Evolutionary conservation across 1,140 invertebrate genomes (phyloP).

Genomic region (Marisa cornuarietis): DNA sequence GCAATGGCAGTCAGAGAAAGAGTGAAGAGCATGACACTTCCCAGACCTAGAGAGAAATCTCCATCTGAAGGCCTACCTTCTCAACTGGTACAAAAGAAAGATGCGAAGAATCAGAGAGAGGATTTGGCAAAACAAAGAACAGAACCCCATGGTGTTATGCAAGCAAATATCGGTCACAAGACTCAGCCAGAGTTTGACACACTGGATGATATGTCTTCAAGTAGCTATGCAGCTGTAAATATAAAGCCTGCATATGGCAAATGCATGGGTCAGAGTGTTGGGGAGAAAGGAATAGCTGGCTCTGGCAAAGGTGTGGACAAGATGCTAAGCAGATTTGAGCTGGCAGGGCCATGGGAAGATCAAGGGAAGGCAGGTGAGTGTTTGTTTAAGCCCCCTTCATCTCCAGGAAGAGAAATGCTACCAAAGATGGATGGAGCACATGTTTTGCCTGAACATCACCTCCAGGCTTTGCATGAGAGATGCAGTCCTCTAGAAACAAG

Average conservation of each 20-base stretch:
- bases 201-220: constrained; percentile 28
- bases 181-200: background rate
- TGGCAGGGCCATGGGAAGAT: too few species aligned
- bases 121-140: background rate
- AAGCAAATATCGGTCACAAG: background rate
- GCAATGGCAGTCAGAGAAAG: constrained; percentile 34
- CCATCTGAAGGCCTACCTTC: background rate
- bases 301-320: too few species aligned
- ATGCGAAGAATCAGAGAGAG: background rate
- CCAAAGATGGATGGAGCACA: too few species aligned
- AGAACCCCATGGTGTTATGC: background rate
- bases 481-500: too few species aligned
- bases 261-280: too few species aligned
- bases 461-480: too few species aligned
- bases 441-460: too few species aligned
- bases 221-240: constrained; percentile 29
- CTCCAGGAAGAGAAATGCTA: too few species aligned
- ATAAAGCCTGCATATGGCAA: background rate
- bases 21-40: constrained; percentile 32
- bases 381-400: too few species aligned
- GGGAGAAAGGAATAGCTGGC: too few species aligned
- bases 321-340: too few species aligned
- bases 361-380: too few species aligned
- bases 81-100: background rate
- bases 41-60: constrained; percentile 11